Percentiles rank a stretch among this genome's conserved stretches.
These are phyloP conservation scores for Mimumesa dahlbomi DNA, from an alignment of 2,888 invertebrate genomes.

Conservation along the genomic window DNA sequence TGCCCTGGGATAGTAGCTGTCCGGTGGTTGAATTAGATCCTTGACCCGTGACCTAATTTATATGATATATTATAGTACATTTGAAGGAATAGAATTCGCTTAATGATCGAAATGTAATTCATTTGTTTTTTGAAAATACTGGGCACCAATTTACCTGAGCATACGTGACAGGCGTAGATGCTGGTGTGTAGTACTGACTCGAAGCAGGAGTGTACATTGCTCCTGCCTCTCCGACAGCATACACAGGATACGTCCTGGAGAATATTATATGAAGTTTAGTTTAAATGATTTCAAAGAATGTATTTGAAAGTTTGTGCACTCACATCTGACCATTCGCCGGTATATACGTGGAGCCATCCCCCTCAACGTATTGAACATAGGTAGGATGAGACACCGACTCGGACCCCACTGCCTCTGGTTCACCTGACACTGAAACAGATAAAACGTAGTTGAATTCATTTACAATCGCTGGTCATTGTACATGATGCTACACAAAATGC, in stretches of 20 bases:
- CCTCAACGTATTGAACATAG: slow-evolving; percentile 85
- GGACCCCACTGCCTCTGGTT: slow-evolving; percentile 81
- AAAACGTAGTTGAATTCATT: background rate
- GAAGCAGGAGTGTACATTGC: slow-evolving; percentile 85
- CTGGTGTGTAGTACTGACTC: slow-evolving; percentile 88
- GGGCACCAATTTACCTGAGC: slow-evolving; percentile 84
- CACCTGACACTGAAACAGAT: slow-evolving; percentile 79
- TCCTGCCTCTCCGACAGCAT: slow-evolving; percentile 86
- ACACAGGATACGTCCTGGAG: slow-evolving; percentile 88
- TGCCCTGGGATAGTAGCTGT: slow-evolving; percentile 79
- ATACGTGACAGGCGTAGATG: slow-evolving; percentile 83
- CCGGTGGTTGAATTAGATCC: slow-evolving; percentile 78
- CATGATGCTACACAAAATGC: slow-evolving; percentile 7
- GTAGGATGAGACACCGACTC: slow-evolving; percentile 83
- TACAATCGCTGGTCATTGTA: too few species aligned
- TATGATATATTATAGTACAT: too few species aligned
- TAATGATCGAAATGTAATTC: too few species aligned
- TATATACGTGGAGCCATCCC: slow-evolving; percentile 83
- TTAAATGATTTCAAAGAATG: background rate
- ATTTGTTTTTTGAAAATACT: too few species aligned
- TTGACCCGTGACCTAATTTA: slow-evolving; percentile 75
- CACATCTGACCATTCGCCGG: slow-evolving; percentile 86
- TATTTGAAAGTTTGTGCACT: slow-evolving; percentile 63
- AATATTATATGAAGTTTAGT: slow-evolving; percentile 10
- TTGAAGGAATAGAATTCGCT: too few species aligned